Evolutionary conservation across 2,113 vertebrate genomes (phyloP).

Genomic region (Ivindomyrus marchei): DNA sequence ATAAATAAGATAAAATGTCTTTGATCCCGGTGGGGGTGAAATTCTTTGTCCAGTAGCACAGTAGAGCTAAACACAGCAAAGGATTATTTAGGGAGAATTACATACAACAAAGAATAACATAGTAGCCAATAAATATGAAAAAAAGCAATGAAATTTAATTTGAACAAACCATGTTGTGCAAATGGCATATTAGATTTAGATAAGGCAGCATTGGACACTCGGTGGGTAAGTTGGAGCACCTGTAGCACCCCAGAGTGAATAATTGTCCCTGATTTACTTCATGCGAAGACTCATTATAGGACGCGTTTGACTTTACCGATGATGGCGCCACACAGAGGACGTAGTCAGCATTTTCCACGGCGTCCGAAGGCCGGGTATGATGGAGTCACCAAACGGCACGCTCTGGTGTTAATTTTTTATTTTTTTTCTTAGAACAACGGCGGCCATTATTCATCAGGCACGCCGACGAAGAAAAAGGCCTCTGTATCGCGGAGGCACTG

Average conservation of each 20-base stretch:
- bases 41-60: not conserved
- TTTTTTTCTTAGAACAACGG: constrained; percentile 19
- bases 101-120: not conserved
- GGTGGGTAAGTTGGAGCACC: not conserved
- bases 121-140: not conserved
- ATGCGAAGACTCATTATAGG: not conserved
- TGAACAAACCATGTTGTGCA: not conserved
- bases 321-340: not conserved
- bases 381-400: not conserved
- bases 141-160: not conserved
- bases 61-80: not conserved
- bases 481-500: constrained; percentile 15
- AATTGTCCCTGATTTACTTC: not conserved
- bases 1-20: not conserved
- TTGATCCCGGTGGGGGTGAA: not conserved
- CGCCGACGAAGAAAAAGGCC: constrained; percentile 1
- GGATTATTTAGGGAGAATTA: not conserved
- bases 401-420: not conserved
- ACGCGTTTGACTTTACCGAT: not conserved
- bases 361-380: not conserved
- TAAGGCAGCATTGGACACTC: not conserved
- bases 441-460: constrained; percentile 25
- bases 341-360: not conserved
- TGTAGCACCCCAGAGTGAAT: not conserved
- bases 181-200: not conserved